phyloP scores from a whole-genome alignment of 2,888 invertebrate species.

The Himalopsyche kuldschensis region DNA sequence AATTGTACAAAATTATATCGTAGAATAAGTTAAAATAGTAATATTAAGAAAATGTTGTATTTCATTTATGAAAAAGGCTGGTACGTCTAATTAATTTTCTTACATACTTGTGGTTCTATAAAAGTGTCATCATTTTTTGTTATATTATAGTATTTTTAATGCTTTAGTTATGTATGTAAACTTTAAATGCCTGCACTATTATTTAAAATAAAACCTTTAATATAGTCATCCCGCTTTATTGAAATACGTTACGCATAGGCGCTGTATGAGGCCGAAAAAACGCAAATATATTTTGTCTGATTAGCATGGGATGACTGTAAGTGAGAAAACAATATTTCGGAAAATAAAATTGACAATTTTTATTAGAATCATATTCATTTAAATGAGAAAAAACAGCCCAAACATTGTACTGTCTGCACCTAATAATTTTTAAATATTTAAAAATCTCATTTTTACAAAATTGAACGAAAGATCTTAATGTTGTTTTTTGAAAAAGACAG shows the following conservation, averaged over 20 bases:
- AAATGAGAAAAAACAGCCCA: no score
- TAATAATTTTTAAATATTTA: not conserved
- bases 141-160: not conserved
- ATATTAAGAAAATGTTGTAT: constrained; percentile 31
- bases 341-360: no score
- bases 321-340: no score
- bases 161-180: not conserved
- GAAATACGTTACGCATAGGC: no score
- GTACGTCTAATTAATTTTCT: constrained; percentile 21
- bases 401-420: not conserved
- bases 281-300: no score
- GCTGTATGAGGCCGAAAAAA: no score
- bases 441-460: not conserved
- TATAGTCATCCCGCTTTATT: no score
- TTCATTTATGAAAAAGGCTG: constrained; percentile 38
- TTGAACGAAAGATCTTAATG: not conserved
- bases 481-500: not conserved
- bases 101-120: not conserved
- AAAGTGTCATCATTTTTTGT: not conserved
- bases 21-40: constrained; percentile 10
- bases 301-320: no score
- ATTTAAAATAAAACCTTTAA: not conserved
- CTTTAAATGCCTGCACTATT: not conserved
- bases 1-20: constrained; percentile 29
- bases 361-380: no score